phyloP scores from a whole-genome alignment of 2,113 vertebrate genomes.

The Fregetta grallaria region DNA sequence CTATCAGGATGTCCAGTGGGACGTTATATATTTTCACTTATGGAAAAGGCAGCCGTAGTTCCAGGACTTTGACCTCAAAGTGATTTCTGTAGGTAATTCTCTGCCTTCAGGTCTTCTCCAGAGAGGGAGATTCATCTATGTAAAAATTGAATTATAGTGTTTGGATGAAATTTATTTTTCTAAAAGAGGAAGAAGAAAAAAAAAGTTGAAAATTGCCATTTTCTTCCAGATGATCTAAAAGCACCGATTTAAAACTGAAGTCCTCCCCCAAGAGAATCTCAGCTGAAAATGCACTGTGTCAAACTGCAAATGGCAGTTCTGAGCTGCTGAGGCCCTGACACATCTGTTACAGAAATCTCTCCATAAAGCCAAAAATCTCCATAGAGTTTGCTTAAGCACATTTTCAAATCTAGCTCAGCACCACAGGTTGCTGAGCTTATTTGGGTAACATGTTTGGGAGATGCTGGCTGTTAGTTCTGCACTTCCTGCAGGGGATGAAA shows the following conservation, averaged over 20 bases:
- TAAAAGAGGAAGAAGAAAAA: background rate
- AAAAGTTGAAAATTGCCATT: background rate
- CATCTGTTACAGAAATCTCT: background rate
- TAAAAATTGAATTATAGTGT: background rate
- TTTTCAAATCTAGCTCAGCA: background rate
- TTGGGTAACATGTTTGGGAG: background rate
- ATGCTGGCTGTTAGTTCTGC: background rate
- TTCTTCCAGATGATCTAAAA: background rate
- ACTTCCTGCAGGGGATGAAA: background rate
- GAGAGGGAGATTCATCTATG: background rate
- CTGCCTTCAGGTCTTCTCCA: slow-evolving; percentile 13
- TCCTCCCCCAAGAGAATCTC: background rate
- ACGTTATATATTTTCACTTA: background rate
- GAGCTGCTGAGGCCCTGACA: background rate
- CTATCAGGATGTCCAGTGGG: background rate
- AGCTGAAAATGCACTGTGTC: background rate
- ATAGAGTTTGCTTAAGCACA: background rate
- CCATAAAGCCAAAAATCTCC: background rate
- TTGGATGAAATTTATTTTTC: background rate
- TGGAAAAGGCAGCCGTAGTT: background rate
- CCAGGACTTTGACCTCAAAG: slow-evolving; percentile 41
- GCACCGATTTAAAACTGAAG: background rate
- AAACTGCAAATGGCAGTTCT: slow-evolving; percentile 3
- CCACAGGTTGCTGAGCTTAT: background rate
- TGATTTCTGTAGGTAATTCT: slow-evolving; percentile 38